Base-by-base conservation (phyloP, 2,113 vertebrate genomes). In the Lamprologus callipterus region DNA sequence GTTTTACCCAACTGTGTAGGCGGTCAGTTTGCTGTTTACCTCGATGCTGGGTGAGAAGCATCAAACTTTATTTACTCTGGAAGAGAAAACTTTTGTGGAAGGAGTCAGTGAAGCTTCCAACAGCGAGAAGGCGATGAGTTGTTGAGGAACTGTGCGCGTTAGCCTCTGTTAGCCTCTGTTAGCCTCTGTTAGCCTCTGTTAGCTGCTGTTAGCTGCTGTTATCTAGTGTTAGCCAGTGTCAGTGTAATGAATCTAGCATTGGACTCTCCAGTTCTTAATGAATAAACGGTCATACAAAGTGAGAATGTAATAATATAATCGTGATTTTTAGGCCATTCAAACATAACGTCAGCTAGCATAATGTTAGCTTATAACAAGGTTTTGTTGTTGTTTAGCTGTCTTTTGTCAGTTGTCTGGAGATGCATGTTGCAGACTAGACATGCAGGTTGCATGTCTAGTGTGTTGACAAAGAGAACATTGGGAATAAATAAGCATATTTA, bases 111-210 rank as follows among this genome's bases (percentile, higher is more conserved):
- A 68, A 68, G 33, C 63, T 68, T 68, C 11, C 19, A 4, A 5
- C 33, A 21, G 63, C 1, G 2, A 21, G 19, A 68, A 37, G 19
- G 4, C 10, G 4, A 1, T 2, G 63, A 68, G 10, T 14, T 37
- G 63, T 68, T 37, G 19, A 21, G 60, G 11, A 65, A 3, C 31
- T 65, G 58, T 65, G 17, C 0, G 0, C 2, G 4, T 60, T 60
- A 60, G 57, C 57, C 16, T 33, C 9, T 35, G 58, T 11, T 63
- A 60, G 57, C 16, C 3, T 2, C 53, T 55, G 54, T 54, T 54
- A 54, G 4, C 49, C 0, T 0, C 16, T 5, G 58, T 26, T 57
- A 57, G 1, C n/a, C 0, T 0, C 51, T 53, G 9, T 57, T 58
- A 58, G 6, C 53, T 1, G 2, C 8, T 31, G 57, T 31, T 60